Evolutionary conservation across 2,113 vertebrate genomes (phyloP).

Genomic region (Halichoerus grypus): DNA sequence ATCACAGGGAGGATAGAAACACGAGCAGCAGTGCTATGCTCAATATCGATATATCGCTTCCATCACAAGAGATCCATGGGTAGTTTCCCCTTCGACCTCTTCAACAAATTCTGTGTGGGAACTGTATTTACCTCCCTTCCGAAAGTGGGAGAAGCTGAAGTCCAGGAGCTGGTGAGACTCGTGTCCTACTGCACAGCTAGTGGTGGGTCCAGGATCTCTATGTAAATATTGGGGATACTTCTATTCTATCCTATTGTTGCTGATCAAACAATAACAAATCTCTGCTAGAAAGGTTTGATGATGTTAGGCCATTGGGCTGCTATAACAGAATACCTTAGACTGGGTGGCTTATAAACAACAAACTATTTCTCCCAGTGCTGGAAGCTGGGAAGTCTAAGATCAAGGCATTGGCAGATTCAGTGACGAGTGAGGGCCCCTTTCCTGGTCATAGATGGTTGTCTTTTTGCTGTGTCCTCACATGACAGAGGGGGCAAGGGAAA

Average conservation of each 20-base stretch:
- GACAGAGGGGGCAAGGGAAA: too few relatives aligned
- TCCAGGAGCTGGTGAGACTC: not conserved
- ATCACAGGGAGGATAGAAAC: not conserved
- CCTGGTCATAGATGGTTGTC: too few relatives aligned
- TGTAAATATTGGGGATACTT: not conserved
- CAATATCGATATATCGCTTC: fast-evolving
- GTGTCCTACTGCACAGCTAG: fast-evolving
- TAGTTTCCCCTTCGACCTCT: not conserved
- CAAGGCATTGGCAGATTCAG: not conserved
- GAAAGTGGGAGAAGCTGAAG: not conserved
- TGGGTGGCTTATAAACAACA: not conserved
- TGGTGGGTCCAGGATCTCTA: not conserved
- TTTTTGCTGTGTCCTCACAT: not conserved
- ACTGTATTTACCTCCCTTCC: not conserved
- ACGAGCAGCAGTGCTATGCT: not conserved
- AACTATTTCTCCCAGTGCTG: not conserved
- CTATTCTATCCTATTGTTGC: not conserved
- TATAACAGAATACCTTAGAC: not conserved
- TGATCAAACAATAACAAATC: not conserved
- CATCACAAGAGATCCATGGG: not conserved
- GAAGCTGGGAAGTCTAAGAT: not conserved
- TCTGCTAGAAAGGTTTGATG: not conserved
- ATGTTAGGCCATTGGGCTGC: too few relatives aligned
- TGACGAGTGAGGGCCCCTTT: not conserved
- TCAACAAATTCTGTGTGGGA: not conserved